phyloP scores from a whole-genome alignment of 2,888 invertebrate genomes.

The Lypha dubia region DNA sequence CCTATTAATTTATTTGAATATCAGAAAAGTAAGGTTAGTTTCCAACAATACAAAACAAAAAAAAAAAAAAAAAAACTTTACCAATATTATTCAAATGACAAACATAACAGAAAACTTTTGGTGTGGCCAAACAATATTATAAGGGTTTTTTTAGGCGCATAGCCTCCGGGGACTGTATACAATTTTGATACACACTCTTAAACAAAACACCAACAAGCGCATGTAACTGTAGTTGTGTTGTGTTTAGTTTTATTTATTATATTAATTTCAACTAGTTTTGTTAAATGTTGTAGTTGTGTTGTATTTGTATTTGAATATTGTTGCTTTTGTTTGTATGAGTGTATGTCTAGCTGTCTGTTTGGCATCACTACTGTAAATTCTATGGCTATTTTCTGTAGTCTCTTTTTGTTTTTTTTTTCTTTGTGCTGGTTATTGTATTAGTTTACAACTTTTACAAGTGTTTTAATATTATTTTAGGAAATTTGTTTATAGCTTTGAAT shows the following conservation, averaged over 20 bases:
- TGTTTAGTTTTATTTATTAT: slow-evolving; percentile 53
- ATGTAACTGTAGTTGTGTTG: no score
- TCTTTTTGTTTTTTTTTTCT: neutral
- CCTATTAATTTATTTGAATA: neutral
- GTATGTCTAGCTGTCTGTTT: neutral
- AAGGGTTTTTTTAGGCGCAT: slow-evolving; percentile 73
- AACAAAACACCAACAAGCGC: neutral
- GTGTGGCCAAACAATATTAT: slow-evolving; percentile 58
- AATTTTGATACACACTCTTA: slow-evolving; percentile 33
- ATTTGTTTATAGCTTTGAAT: slow-evolving; percentile 40
- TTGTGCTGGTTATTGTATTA: neutral
- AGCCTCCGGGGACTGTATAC: slow-evolving; percentile 79
- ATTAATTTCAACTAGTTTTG: slow-evolving; percentile 66
- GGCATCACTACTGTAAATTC: slow-evolving; percentile 8
- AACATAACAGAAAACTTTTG: slow-evolving; percentile 47
- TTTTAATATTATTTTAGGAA: neutral
- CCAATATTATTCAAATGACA: slow-evolving; percentile 33
- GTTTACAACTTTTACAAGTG: slow-evolving; percentile 16
- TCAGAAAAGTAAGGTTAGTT: neutral
- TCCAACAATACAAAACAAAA: no score
- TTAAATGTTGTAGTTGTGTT: slow-evolving; percentile 55
- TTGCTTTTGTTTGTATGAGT: slow-evolving; percentile 31
- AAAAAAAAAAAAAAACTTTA: slow-evolving; percentile 11
- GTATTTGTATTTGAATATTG: slow-evolving; percentile 24
- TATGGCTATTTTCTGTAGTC: neutral